Evolutionary conservation across 2,113 vertebrate species (phyloP).

Genomic region (Callionymus lyra): DNA sequence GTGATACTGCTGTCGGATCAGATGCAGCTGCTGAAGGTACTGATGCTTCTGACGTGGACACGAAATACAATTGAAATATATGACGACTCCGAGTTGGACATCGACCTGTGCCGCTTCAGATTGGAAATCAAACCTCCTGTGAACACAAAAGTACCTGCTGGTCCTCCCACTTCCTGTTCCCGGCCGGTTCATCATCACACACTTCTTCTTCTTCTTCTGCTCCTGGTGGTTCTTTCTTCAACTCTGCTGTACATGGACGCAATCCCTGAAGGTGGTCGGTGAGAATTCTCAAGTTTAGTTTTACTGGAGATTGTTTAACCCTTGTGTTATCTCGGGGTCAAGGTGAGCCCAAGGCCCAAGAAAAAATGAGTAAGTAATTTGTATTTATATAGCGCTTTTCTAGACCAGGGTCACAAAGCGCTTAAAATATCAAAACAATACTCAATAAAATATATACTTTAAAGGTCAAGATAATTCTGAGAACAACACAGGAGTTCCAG

Average conservation of each 20-base stretch:
- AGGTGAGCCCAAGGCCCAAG: too few relatives aligned
- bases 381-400: too few relatives aligned
- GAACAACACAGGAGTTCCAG: too few relatives aligned
- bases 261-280: constrained; percentile 79
- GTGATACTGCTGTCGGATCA: constrained; percentile 80
- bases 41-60: too few relatives aligned
- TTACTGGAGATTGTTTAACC: too few relatives aligned
- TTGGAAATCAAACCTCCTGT: not conserved
- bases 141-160: constrained; percentile 54
- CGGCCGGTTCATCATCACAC: constrained; percentile 22
- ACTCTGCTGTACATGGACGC: constrained; percentile 76
- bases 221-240: constrained; percentile 23
- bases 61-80: constrained; percentile 4
- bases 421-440: too few relatives aligned
- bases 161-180: constrained; percentile 44
- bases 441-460: too few relatives aligned
- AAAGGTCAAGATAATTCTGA: too few relatives aligned
- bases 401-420: too few relatives aligned
- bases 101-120: not conserved
- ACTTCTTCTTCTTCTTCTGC: constrained; percentile 26
- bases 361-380: too few relatives aligned
- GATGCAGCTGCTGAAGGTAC: constrained; percentile 75
- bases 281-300: too few relatives aligned
- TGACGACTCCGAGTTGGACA: not conserved
- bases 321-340: too few relatives aligned